Percentiles rank a stretch among this genome's conserved stretches.
Conservation (phyloP, 53 echinoderm and acorn worm genomes). For the Echinarachnius parma region DNA sequence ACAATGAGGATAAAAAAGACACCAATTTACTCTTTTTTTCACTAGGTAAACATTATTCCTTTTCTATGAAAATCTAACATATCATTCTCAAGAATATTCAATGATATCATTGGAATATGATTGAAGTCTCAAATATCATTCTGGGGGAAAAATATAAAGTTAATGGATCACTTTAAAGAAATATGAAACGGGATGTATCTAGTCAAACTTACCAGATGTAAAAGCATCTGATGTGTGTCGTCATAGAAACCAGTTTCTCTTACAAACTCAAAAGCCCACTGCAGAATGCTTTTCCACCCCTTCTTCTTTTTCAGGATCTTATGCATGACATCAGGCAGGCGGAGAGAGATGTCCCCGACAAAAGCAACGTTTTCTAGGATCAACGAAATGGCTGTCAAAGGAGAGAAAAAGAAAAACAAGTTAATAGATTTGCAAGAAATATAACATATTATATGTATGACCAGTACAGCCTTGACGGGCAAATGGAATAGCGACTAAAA, state of each 20-base stretch:
- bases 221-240: constrained; percentile 55
- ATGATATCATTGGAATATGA: too few species aligned
- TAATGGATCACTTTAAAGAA: background rate
- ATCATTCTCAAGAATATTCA: too few species aligned
- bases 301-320: constrained; percentile 68
- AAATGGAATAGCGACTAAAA: too few species aligned
- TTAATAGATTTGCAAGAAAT: too few species aligned
- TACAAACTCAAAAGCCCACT: constrained; percentile 73
- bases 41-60: too few species aligned
- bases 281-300: constrained; percentile 46
- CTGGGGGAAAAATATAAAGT: background rate
- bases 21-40: too few species aligned
- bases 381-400: constrained; percentile 60
- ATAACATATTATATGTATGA: too few species aligned
- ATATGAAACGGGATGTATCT: background rate
- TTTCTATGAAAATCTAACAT: too few species aligned
- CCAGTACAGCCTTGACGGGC: too few species aligned
- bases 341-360: constrained; percentile 74
- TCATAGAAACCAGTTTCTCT: constrained; percentile 72
- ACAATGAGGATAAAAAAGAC: too few species aligned
- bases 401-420: background rate
- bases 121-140: too few species aligned
- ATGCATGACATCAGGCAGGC: constrained; percentile 86
- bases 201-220: constrained; percentile 67
- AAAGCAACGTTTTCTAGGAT: constrained; percentile 91